These are phyloP conservation scores for Brassicogethes aeneus DNA, from an alignment of 2,888 invertebrate genomes.

Conservation along the genomic window DNA sequence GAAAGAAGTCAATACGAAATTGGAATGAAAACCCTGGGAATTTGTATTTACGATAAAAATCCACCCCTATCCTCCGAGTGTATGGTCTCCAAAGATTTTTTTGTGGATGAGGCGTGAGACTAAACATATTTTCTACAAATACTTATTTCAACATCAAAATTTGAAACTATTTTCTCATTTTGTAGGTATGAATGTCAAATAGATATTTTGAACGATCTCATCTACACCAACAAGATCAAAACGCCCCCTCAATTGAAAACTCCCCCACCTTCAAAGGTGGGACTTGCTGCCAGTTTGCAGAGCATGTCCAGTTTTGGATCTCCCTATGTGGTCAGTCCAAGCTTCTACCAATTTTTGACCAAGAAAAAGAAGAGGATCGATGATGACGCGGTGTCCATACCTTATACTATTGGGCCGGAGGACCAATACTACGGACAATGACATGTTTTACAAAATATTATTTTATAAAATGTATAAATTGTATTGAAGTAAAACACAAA, in stretches of 20 bases:
- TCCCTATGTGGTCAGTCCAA: not conserved
- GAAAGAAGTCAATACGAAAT: slow-evolving; percentile 30
- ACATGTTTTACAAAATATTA: too few species aligned
- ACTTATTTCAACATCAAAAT: not conserved
- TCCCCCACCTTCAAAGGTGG: not conserved
- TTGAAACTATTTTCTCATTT: too few species aligned
- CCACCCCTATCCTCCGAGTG: slow-evolving; percentile 25
- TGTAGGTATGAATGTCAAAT: slow-evolving; percentile 11
- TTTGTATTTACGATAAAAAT: slow-evolving; percentile 29
- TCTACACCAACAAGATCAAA: slow-evolving; percentile 5
- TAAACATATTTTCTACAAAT: too few species aligned
- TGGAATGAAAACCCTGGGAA: slow-evolving; percentile 35
- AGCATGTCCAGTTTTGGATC: not conserved
- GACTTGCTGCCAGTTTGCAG: not conserved
- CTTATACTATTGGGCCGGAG: too few species aligned
- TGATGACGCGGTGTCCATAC: not conserved
- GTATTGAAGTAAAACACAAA: too few species aligned
- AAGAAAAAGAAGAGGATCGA: not conserved
- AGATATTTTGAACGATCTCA: slow-evolving; percentile 22
- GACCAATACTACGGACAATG: not conserved
- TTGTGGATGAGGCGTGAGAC: slow-evolving; percentile 35
- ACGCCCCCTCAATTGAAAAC: not conserved
- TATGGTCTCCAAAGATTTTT: slow-evolving; percentile 28
- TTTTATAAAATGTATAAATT: too few species aligned
- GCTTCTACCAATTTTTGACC: not conserved